These are phyloP conservation scores for Pangasius sanitwongsei DNA, from an alignment of 2,797 vertebrate species.

Conservation along the genomic window DNA sequence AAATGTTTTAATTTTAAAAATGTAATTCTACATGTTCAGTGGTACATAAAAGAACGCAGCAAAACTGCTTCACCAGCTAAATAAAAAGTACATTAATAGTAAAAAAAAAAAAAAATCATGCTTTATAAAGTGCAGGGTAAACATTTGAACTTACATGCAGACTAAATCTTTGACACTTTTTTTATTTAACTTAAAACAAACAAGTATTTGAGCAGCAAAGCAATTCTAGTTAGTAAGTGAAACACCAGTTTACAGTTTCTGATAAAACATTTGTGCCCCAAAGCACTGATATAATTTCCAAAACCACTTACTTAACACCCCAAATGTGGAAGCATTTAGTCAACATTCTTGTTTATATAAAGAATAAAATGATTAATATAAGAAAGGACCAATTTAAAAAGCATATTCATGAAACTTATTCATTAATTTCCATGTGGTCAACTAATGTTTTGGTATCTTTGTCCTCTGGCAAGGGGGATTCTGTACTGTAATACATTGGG, in stretches of 20 bases:
- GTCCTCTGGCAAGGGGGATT: not conserved
- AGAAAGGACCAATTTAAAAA: not conserved
- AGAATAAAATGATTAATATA: not conserved
- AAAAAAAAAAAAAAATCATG: not conserved
- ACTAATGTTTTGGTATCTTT: conserved; percentile 48
- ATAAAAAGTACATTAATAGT: not conserved
- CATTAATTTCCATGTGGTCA: conserved; percentile 28
- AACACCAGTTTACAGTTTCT: not conserved
- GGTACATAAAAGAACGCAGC: not conserved
- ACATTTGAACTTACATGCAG: not conserved
- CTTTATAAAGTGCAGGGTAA: not conserved
- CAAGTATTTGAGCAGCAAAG: not conserved
- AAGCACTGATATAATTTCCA: not conserved
- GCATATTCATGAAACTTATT: not conserved
- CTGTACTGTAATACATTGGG: conserved; percentile 37
- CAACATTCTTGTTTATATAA: not conserved
- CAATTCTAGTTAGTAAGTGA: not conserved
- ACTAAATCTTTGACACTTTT: not conserved
- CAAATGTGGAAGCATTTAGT: not conserved
- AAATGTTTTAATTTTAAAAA: no score
- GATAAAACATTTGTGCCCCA: not conserved
- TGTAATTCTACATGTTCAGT: no score
- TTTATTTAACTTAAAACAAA: not conserved
- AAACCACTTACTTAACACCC: not conserved
- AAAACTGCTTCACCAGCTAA: not conserved